Evolutionary conservation across 2,797 vertebrate species (phyloP).

Genomic region (Psittacula echo): DNA sequence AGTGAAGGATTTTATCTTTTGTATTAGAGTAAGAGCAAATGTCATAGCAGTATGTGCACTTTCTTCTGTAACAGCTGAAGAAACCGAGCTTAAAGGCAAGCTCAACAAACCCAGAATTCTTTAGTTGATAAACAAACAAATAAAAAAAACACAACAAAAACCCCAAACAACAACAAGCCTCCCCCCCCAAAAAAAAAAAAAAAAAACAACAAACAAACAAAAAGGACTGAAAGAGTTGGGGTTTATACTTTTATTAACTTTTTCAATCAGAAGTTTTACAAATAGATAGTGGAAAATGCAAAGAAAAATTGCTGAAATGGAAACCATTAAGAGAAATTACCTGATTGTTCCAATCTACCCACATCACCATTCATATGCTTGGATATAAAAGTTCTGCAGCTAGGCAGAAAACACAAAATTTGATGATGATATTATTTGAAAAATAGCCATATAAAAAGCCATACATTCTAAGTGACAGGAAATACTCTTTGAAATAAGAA

Average conservation of each 20-base stretch:
- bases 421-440: neutral
- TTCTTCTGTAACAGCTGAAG: neutral
- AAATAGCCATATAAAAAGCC: neutral
- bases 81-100: neutral
- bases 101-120: neutral
- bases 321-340: neutral
- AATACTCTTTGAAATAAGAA: constrained; percentile 53
- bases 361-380: neutral
- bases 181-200: neutral
- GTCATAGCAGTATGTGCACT: neutral
- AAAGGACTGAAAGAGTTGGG: neutral
- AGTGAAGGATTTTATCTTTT: neutral
- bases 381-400: neutral
- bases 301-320: neutral
- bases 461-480: constrained; percentile 16
- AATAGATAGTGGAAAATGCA: neutral
- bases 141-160: neutral
- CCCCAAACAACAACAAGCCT: neutral
- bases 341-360: neutral
- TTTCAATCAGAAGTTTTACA: neutral
- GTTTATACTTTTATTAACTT: neutral
- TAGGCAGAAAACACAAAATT: neutral
- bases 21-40: neutral
- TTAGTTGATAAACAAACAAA: neutral
- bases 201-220: neutral